Base-by-base conservation (phyloP, 2,888 invertebrate genomes). In the Thysanoteuthis rhombus region DNA sequence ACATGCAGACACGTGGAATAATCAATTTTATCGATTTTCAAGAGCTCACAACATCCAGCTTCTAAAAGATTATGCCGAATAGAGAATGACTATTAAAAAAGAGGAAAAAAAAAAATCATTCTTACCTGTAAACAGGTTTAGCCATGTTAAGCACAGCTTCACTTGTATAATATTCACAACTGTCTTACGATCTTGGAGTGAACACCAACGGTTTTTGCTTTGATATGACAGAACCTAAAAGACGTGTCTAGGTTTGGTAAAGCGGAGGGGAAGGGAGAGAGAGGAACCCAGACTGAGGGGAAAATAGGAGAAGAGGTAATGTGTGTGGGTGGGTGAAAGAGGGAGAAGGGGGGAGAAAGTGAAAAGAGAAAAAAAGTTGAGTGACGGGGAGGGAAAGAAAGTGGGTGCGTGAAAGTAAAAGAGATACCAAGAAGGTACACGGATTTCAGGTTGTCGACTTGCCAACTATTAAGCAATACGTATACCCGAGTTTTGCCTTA, bases 21-120 rank as follows among this genome's bases (percentile, higher is more conserved):
- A 92, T 92, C 42, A 92, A 92, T 92, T 92, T 25, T 25, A 47
- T 92, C 42, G 75, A 75, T 75, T 75, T 75, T n/a, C 19, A 75
- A 75, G 2, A 75, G 52, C 25, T 52, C 75, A 75, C 12, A 75
- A 75, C n/a, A 75, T 75, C 36, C 75, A 75, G 75, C 75, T 75
- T 75, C 12, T 12, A n/a, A 75, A 75, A n/a, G 75, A 75, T 75
- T 75, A 75, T 75, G n/a, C 16, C 25, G 75, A 75, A 75, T 75
- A 75, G 75, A 12, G n/a, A 75, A 16, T 10, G n/a, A 75, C n/a
- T n/a, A n/a, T 6, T 36, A 36, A n/a, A 16, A n/a, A 75, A 32
- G n/a, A n/a, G 16, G n/a, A n/a, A 75, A n/a, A n/a, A 12, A n/a
- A 6, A 32, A 16, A n/a, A n/a, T 36, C 36, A 75, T 16, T n/a